These are phyloP conservation scores for Holotrichia oblita DNA, from an alignment of 1,140 invertebrate genomes.

Conservation along the genomic window DNA sequence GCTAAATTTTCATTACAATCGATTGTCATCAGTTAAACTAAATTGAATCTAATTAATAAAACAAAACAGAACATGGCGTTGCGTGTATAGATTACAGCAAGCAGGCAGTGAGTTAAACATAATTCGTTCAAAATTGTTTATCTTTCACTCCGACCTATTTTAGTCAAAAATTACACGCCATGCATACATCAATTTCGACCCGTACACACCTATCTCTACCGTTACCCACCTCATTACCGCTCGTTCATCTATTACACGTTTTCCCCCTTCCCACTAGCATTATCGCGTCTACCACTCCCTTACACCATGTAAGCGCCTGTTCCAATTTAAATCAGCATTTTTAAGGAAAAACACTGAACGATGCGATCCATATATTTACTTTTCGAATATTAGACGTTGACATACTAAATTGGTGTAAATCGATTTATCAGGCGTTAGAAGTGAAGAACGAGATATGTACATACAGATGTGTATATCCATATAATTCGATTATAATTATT, in stretches of 20 bases:
- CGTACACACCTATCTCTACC: constrained; percentile 27
- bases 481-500: constrained; percentile 14
- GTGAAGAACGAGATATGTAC: no score
- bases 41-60: not conserved
- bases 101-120: not conserved
- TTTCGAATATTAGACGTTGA: not conserved
- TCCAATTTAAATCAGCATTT: constrained; percentile 12
- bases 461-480: not conserved
- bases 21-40: not conserved
- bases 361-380: not conserved
- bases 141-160: constrained; percentile 24
- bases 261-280: not conserved
- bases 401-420: not conserved
- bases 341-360: not conserved
- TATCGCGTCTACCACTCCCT: constrained; percentile 31
- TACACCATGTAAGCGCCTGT: not conserved
- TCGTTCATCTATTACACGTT: constrained; percentile 11
- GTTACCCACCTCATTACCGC: constrained; percentile 10
- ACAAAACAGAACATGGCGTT: not conserved
- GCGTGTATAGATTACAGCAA: not conserved
- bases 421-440: not conserved
- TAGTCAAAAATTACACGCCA: constrained; percentile 33
- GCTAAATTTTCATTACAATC: no score
- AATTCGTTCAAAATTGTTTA: constrained; percentile 32
- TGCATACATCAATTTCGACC: constrained; percentile 30